Percentiles rank a stretch among this genome's conserved stretches.
phyloP scores from a whole-genome alignment of 2,113 vertebrate species.

The Isichthys henryi region DNA sequence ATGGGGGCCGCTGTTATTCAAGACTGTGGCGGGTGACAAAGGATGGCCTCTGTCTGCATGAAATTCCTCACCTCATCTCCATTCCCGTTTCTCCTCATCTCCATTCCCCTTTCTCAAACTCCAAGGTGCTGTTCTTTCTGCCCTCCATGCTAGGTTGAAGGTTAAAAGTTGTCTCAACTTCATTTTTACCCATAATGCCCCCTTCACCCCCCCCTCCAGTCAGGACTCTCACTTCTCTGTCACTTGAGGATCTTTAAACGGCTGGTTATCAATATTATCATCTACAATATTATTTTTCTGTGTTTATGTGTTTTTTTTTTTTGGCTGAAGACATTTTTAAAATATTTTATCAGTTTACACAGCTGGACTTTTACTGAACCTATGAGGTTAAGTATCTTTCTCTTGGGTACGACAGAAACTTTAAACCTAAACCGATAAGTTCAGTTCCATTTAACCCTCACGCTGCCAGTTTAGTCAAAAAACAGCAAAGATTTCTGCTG shows the following conservation, averaged over 20 bases:
- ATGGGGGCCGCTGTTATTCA: conserved; percentile 52
- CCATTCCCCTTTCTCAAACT: not conserved
- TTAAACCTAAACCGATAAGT: conserved; percentile 6
- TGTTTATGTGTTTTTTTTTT: not conserved
- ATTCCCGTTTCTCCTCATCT: not conserved
- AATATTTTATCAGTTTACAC: conserved; percentile 7
- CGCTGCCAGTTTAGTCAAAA: not conserved
- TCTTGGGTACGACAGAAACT: not conserved
- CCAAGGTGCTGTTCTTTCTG: not conserved
- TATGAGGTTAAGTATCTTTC: not conserved
- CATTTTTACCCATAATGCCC: not conserved
- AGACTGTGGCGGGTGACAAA: conserved; percentile 45
- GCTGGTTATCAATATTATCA: not conserved
- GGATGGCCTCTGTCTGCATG: conserved; percentile 34
- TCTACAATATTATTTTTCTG: conserved; percentile 9
- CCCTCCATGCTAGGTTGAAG: not conserved
- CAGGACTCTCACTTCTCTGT: not conserved
- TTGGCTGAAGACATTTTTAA: conserved; percentile 2
- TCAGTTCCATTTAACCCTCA: not conserved
- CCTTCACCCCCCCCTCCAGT: not conserved
- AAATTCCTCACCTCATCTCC: not conserved
- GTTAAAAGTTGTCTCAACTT: conserved; percentile 1
- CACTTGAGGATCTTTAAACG: not conserved
- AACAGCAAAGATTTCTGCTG: not conserved
- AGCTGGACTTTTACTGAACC: conserved; percentile 1